Percentiles rank a stretch among this genome's conserved stretches.
These are phyloP conservation scores for Corella eumyota DNA, from an alignment of 23 tunicate species.

Conservation along the genomic window DNA sequence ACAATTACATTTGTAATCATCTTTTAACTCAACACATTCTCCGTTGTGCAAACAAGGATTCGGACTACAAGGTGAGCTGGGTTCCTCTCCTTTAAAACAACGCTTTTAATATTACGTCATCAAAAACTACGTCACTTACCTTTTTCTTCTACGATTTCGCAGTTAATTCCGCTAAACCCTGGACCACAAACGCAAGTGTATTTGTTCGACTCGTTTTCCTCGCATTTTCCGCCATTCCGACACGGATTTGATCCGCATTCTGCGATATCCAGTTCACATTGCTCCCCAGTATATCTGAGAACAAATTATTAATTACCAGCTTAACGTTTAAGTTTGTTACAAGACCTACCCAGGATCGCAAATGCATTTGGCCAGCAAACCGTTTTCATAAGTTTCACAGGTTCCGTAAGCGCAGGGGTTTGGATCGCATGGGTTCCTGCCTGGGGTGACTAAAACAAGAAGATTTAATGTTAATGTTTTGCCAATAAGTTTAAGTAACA, in stretches of 20 bases:
- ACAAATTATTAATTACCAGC: too few species aligned
- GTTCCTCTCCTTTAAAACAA: not conserved
- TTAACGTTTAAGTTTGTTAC: too few species aligned
- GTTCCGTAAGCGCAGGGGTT: constrained; percentile 65
- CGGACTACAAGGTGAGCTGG: not conserved
- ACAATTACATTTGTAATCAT: constrained; percentile 38
- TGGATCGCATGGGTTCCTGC: constrained; percentile 46
- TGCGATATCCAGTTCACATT: constrained; percentile 35
- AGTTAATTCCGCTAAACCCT: constrained; percentile 20
- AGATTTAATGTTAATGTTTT: too few species aligned
- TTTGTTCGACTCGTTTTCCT: constrained; percentile 2
- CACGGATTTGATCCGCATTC: constrained; percentile 59
- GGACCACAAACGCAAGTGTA: constrained; percentile 24
- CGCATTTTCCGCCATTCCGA: constrained; percentile 51
- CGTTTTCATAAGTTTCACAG: constrained; percentile 20
- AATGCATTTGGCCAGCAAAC: constrained; percentile 8
- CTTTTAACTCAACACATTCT: constrained; percentile 17
- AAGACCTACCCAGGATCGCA: constrained; percentile 14
- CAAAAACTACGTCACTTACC: too few species aligned
- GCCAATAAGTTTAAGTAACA: too few species aligned
- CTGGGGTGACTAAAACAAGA: constrained; percentile 4
- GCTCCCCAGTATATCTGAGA: constrained; percentile 28
- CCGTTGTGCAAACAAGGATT: constrained; percentile 56
- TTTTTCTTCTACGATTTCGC: too few species aligned
- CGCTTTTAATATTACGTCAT: not conserved